Evolutionary conservation across 2,888 invertebrate species (phyloP), one percentile per base, ranked within the genome.

Genomic region (Adineta ricciae): DNA sequence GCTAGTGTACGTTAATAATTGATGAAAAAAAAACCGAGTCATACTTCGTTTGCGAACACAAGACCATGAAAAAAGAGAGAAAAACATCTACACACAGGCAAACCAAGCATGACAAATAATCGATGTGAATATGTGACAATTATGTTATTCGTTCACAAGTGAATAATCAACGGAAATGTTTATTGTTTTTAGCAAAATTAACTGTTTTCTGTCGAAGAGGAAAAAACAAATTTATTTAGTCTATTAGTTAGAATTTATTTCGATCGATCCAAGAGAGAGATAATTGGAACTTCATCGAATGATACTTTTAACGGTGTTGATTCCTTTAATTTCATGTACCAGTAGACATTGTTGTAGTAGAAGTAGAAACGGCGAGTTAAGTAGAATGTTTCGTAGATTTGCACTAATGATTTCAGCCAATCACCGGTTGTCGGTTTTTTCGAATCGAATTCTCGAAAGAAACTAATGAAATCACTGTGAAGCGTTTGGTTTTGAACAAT

Each of bases 271-370:
- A 32, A 64, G 7, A 64, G 1, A 27, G 64, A 64, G 32, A 5
- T 27, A 14, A 85, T 46, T n/a, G 85, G 84, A 38, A 84, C 78
- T 27, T 84, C 52, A 52, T 54, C 19, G 72, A 73, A 85, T 54
- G 85, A 41, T 36, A 85, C 41, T 56, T 78, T 78, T n/a, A 85
- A 16, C 36, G 32, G 83, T 16, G 85, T 52, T 49, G 89, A 88
- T 11, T 86, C 27, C 46, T 87, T 87, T 86, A 89, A 86, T 16
- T 86, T 87, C n/a, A 89, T 84, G 78, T 87, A 87, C 89, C 89
- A 89, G 83, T 89, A 89, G 82, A 88, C 88, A 86, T 87, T 88
- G 85, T 89, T 89, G 83, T 88, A 89, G 86, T 88, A 89, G n/a
- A 89, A 86, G 84, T 88, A 89, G 84, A 89, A 89, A 73, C 87